Percentiles rank a stretch among this genome's conserved stretches.
Evolutionary conservation across 2,797 vertebrate genomes (phyloP).

Genomic region (Spea hammondii): DNA sequence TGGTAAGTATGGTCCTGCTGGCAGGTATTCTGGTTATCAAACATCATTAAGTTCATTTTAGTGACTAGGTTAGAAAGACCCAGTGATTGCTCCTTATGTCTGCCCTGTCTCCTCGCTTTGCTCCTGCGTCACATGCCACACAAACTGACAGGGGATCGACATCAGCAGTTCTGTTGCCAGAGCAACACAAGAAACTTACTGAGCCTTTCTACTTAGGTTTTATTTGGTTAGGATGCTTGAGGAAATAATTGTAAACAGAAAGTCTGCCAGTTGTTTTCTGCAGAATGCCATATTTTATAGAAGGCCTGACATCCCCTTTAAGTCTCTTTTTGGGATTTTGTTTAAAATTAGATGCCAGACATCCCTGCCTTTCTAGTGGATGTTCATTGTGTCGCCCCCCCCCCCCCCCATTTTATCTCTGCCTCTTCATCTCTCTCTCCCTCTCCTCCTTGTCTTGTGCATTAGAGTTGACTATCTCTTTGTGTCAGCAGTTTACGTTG

Average conservation of each 20-base stretch:
- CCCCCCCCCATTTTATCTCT: not conserved
- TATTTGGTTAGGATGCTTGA: not conserved
- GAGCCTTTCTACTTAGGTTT: not conserved
- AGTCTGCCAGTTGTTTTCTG: not conserved
- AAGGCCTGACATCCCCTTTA: not conserved
- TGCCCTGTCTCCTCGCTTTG: not conserved
- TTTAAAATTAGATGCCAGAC: not conserved
- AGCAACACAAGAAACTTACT: not conserved
- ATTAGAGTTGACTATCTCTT: constrained; percentile 68
- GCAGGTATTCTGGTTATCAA: no score
- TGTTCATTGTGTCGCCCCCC: not conserved
- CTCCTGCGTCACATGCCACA: not conserved
- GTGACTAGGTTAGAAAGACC: no score
- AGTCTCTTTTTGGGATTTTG: not conserved
- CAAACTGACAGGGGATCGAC: not conserved
- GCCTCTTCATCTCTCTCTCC: constrained; percentile 50
- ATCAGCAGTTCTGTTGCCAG: not conserved
- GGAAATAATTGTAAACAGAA: not conserved
- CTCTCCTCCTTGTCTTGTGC: constrained; percentile 32
- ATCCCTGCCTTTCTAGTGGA: not conserved
- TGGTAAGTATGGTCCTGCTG: no score
- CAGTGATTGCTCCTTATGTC: no score
- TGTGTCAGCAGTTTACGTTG: constrained; percentile 88
- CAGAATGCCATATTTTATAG: no score
- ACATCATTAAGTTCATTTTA: no score